Evolutionary conservation across 2,888 invertebrate species (phyloP).

Genomic region (Ditula angustiorana): DNA sequence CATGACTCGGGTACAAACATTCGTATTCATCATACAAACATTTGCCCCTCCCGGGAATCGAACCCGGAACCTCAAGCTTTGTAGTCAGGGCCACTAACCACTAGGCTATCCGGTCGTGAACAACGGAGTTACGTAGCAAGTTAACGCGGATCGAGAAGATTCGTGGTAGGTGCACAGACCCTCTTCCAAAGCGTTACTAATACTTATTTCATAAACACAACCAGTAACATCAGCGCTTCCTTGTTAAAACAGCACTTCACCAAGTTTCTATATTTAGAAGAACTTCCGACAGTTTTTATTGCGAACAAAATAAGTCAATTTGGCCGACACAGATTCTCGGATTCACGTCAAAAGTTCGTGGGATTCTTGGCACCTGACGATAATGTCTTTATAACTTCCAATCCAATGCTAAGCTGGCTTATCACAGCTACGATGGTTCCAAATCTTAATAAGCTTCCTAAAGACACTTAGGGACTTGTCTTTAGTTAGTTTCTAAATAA

Average conservation of each 20-base stretch:
- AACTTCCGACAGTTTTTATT: background rate
- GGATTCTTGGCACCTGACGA: background rate
- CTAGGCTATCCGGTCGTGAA: too few species aligned
- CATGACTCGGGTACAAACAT: too few species aligned
- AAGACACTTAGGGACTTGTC: background rate
- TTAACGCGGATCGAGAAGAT: too few species aligned
- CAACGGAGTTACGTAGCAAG: too few species aligned
- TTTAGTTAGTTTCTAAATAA: too few species aligned
- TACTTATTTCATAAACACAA: background rate
- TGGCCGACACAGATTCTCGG: background rate
- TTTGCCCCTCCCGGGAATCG: too few species aligned
- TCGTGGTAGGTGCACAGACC: too few species aligned
- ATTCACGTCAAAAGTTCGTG: conserved; percentile 14
- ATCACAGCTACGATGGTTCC: background rate
- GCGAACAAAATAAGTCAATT: conserved; percentile 6
- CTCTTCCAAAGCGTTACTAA: too few species aligned
- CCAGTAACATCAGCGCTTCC: background rate
- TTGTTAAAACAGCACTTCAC: background rate
- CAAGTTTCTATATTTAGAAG: too few species aligned
- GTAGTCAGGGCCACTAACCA: too few species aligned
- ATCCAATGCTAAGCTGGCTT: conserved; percentile 6
- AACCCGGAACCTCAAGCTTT: too few species aligned
- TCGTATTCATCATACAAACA: too few species aligned
- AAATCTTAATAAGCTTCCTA: background rate
- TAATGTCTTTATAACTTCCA: conserved; percentile 12